Conservation (phyloP, 2,888 invertebrate species). For the Trimorus sp. region DNA sequence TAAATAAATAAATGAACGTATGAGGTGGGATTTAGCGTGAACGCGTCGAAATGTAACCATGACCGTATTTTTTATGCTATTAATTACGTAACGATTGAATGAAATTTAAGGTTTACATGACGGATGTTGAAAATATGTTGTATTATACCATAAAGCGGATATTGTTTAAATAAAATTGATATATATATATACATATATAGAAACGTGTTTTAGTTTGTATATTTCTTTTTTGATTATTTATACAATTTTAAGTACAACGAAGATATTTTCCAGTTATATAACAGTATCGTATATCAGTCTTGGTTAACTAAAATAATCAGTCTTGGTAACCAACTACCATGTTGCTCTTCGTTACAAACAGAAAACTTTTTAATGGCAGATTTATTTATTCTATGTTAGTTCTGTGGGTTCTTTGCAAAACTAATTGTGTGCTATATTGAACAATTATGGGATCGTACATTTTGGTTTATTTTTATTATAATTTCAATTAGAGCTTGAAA, state of each 20-base stretch:
- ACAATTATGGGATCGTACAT: too few species aligned
- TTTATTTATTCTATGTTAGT: too few species aligned
- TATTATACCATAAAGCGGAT: conserved; percentile 79
- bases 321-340: conserved; percentile 19
- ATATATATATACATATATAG: conserved; percentile 65
- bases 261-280: conserved; percentile 13
- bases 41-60: conserved; percentile 68
- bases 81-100: conserved; percentile 71
- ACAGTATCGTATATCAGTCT: conserved; percentile 16
- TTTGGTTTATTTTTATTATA: too few species aligned
- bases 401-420: too few species aligned
- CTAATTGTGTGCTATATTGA: too few species aligned
- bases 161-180: conserved; percentile 81
- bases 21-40: conserved; percentile 53
- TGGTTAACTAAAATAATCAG: conserved; percentile 46
- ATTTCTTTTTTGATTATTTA: conserved; percentile 33
- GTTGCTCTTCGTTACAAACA: too few species aligned
- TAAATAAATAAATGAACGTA: conserved; percentile 44
- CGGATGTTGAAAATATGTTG: conserved; percentile 75
- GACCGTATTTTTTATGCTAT: conserved; percentile 77
- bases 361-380: too few species aligned
- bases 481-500: too few species aligned
- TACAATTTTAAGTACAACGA: conserved; percentile 8
- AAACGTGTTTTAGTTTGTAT: conserved; percentile 7
- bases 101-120: conserved; percentile 67